Evolutionary conservation across 2,888 invertebrate species (phyloP).

Genomic region (Epiblema foenella): DNA sequence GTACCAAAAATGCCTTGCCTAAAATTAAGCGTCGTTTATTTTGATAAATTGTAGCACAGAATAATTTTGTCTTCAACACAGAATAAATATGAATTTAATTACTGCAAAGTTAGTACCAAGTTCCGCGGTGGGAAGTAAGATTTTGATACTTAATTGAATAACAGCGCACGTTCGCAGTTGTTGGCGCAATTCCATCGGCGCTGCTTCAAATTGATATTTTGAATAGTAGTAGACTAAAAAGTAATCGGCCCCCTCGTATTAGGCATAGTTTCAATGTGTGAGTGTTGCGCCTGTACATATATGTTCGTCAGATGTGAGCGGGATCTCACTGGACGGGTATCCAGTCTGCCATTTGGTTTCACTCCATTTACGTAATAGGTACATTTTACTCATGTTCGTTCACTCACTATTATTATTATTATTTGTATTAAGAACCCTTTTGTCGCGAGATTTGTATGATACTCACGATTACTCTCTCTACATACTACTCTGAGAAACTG

Average conservation of each 20-base stretch:
- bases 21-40: constrained; percentile 29
- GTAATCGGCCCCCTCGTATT: too few relatives aligned
- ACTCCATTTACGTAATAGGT: too few relatives aligned
- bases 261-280: too few relatives aligned
- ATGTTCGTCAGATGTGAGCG: too few relatives aligned
- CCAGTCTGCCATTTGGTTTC: too few relatives aligned
- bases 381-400: background rate
- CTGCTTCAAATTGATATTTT: constrained; percentile 37
- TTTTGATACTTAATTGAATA: constrained; percentile 44
- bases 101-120: constrained; percentile 43
- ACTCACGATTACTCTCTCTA: too few relatives aligned
- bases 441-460: too few relatives aligned
- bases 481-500: too few relatives aligned
- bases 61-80: constrained; percentile 41
- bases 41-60: constrained; percentile 32
- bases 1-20: background rate
- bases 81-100: constrained; percentile 45
- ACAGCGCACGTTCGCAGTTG: constrained; percentile 42
- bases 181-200: constrained; percentile 38
- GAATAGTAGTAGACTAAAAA: constrained; percentile 38
- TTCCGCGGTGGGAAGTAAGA: constrained; percentile 41
- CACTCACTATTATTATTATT: too few relatives aligned
- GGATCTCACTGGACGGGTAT: too few relatives aligned
- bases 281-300: too few relatives aligned
- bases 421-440: too few relatives aligned